Conservation (phyloP, 2,113 vertebrate species). For the Orycteropus afer region DNA sequence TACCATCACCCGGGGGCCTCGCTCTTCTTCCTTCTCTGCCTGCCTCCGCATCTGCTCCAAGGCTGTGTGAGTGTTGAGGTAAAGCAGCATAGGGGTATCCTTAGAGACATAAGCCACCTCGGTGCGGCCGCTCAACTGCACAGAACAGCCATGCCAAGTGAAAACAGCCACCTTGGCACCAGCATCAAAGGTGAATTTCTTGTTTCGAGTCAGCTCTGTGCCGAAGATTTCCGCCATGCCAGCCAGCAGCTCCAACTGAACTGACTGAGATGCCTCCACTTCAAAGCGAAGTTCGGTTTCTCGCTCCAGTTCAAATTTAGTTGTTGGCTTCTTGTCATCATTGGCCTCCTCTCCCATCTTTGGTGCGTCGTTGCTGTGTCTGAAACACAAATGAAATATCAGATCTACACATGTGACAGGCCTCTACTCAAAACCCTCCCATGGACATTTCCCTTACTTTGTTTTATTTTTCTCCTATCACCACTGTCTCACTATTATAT, state of each 20-base stretch:
- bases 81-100: constrained; percentile 98
- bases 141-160: constrained; percentile 97
- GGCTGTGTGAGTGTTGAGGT: constrained; percentile 97
- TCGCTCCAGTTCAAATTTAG: constrained; percentile 95
- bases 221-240: constrained; percentile 98
- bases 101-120: constrained; percentile 97
- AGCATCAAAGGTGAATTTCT: constrained; percentile 95
- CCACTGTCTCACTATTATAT: not conserved
- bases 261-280: constrained; percentile 94
- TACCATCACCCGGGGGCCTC: constrained; percentile 97
- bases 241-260: constrained; percentile 93
- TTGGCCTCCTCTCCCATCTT: constrained; percentile 84
- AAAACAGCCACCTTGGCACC: constrained; percentile 97
- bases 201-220: constrained; percentile 96
- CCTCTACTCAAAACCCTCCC: not conserved
- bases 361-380: not conserved
- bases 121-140: constrained; percentile 94
- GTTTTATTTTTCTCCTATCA: not conserved
- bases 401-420: not conserved
- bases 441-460: not conserved
- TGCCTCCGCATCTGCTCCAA: constrained; percentile 98
- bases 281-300: constrained; percentile 98
- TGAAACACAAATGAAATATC: constrained; percentile 52
- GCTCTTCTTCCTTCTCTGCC: constrained; percentile 95
- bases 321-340: constrained; percentile 90